Percentiles rank a stretch among this genome's conserved stretches.
Evolutionary conservation across 2,888 invertebrate genomes (phyloP).

Genomic region (Oegoconia quadripuncta): DNA sequence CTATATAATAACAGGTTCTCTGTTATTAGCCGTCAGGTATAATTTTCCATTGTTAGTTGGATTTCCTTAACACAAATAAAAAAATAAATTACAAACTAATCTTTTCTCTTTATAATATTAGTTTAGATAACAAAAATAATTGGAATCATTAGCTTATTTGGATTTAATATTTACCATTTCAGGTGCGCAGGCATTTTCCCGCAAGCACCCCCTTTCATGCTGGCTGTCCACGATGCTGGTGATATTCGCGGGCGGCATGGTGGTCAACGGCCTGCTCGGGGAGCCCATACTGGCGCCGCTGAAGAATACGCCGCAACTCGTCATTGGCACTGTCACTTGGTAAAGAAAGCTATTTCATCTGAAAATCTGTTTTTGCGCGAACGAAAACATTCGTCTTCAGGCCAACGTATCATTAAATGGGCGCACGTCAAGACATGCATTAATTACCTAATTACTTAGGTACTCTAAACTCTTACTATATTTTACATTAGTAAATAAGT

Average conservation of each 20-base stretch:
- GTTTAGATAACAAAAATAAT: background rate
- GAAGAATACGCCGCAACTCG: conserved; percentile 95
- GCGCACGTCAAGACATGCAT: too few relatives aligned
- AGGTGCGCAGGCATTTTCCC: conserved; percentile 94
- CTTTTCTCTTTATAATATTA: background rate
- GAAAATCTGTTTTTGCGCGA: too few relatives aligned
- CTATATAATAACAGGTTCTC: too few relatives aligned
- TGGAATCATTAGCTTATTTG: background rate
- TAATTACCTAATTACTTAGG: too few relatives aligned
- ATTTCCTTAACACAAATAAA: too few relatives aligned
- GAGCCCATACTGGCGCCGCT: conserved; percentile 97
- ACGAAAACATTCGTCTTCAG: too few relatives aligned
- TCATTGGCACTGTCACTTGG: conserved; percentile 96
- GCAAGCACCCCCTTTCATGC: conserved; percentile 98
- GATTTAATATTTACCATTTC: conserved; percentile 23
- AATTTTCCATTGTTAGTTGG: too few relatives aligned
- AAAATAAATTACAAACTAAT: too few relatives aligned
- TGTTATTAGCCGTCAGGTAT: too few relatives aligned
- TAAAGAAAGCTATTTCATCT: conserved; percentile 57
- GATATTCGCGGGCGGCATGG: conserved; percentile 98
- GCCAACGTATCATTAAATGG: too few relatives aligned
- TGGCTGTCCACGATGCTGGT: conserved; percentile 99
- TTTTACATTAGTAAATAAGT: too few relatives aligned
- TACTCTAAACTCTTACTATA: too few relatives aligned
- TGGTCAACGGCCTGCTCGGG: conserved; percentile 96